Base-by-base conservation (phyloP, 2,113 vertebrate genomes). In the Fregata magnificens region DNA sequence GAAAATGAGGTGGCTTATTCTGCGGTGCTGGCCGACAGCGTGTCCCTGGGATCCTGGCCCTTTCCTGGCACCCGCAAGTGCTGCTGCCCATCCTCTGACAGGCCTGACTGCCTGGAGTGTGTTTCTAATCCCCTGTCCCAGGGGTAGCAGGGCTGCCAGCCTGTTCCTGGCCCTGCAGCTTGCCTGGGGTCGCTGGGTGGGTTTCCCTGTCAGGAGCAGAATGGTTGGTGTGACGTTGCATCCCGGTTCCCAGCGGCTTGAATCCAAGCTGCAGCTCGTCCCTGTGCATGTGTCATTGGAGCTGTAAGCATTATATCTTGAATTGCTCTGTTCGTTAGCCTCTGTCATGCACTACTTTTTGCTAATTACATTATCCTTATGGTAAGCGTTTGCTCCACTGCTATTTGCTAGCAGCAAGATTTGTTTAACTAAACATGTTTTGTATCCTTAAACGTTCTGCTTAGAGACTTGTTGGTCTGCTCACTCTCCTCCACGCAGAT, bases 201-300 rank as follows among this genome's bases (percentile, higher is more conserved):
- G 40, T n/a, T 44, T 44, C 26, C 13, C 40, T 29, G 10, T 6
- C 10, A 3, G 25, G 49, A 38, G 12, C 63, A 59, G n/a, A 70
- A 6, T 8, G 8, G 17, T 10, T 0, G 4, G 32, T 44, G 36
- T 19, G 31, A 22, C 3, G 5, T 36, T 28, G 25, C 5, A 2
- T 18, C n/a, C 36, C 1, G 0, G 22, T 49, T 24, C 44, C 66
- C n/a, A 49, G 29, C 0, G 0, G 13, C 53, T 59, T 34, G 44
- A 34, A 17, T 49, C n/a, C 17, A 40, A 72, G 56, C 47, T 52
- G 32, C 38, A 59, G n/a, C 80, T 58, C n/a, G 40, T 47, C 28
- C 9, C n/a, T 3, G 16, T 11, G 8, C 47, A 16, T 0, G 0
- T n/a, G 25, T 15, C 25, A 25, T 63, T 36, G 45, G 58, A n/a